Percentiles rank a stretch among this genome's conserved stretches.
Conservation (phyloP, 2,113 vertebrate genomes). For the Stictonetta naevosa region DNA sequence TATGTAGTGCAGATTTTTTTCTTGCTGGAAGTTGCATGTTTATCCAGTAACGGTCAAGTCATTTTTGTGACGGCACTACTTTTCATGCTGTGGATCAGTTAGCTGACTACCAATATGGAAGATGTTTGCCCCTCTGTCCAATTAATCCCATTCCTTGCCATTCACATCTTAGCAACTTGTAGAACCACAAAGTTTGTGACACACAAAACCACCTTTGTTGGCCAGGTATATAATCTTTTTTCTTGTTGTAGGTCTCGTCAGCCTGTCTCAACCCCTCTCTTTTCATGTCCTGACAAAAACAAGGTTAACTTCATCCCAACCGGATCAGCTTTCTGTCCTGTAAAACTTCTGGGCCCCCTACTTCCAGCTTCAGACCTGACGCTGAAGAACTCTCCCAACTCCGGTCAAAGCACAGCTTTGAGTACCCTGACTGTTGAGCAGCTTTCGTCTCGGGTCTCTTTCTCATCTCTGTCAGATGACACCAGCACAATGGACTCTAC, state of each 20-base stretch:
- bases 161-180: constrained; percentile 68
- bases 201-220: background rate
- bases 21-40: constrained; percentile 42
- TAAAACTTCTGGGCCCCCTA: constrained; percentile 89
- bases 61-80: constrained; percentile 32
- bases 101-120: constrained; percentile 82
- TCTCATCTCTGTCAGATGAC: constrained; percentile 84
- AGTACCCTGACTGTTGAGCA: constrained; percentile 81
- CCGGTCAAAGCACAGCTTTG: constrained; percentile 73
- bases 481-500: constrained; percentile 87
- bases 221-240: constrained; percentile 20
- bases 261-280: constrained; percentile 88
- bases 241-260: constrained; percentile 86
- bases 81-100: constrained; percentile 73
- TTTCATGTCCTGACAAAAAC: constrained; percentile 99
- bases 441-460: constrained; percentile 87
- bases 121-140: constrained; percentile 80
- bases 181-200: constrained; percentile 26
- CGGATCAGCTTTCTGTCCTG: constrained; percentile 97
- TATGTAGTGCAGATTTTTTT: constrained; percentile 14
- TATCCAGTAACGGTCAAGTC: constrained; percentile 9
- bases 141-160: constrained; percentile 73
- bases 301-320: constrained; percentile 99
- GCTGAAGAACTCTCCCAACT: constrained; percentile 79
- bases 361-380: constrained; percentile 80